A percentile compares a stretch with the other conserved stretches of the same genome.
Evolutionary conservation across 2,888 invertebrate species (phyloP).

Genomic region (Diachrysia chrysitis): DNA sequence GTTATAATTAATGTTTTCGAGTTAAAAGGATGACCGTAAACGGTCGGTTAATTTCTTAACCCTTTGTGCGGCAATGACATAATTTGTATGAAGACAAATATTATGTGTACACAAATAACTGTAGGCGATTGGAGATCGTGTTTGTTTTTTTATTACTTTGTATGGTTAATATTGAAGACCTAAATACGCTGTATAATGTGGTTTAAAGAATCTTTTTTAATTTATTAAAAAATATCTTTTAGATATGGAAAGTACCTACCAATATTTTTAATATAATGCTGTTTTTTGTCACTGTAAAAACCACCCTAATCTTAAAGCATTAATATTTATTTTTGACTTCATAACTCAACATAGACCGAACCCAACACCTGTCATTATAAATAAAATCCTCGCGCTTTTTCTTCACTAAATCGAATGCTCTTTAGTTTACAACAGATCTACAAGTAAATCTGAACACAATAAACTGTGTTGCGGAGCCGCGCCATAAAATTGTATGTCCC

Average conservation of each 20-base stretch:
- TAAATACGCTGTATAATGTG: not conserved
- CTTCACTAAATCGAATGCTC: slow-evolving; percentile 51
- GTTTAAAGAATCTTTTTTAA: not conserved
- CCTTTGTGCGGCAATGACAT: slow-evolving; percentile 82
- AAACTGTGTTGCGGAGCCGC: slow-evolving; percentile 64
- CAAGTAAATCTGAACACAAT: slow-evolving; percentile 68
- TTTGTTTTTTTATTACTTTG: slow-evolving; percentile 50
- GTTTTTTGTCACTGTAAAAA: not conserved
- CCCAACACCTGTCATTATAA: slow-evolving; percentile 45
- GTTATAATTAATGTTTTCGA: slow-evolving; percentile 87
- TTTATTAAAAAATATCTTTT: not conserved
- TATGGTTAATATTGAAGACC: slow-evolving; percentile 11
- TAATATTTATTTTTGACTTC: not conserved
- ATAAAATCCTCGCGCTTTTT: slow-evolving; percentile 45
- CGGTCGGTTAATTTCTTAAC: slow-evolving; percentile 78
- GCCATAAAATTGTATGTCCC: slow-evolving; percentile 74
- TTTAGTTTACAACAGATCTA: slow-evolving; percentile 62
- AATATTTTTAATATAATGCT: too few relatives aligned
- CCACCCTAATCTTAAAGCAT: not conserved
- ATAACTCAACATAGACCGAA: slow-evolving; percentile 15
- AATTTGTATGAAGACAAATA: slow-evolving; percentile 81
- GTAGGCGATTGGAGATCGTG: slow-evolving; percentile 44
- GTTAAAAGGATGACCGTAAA: slow-evolving; percentile 82
- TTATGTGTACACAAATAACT: slow-evolving; percentile 63
- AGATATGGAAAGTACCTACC: too few relatives aligned